Evolutionary conservation across 2,888 invertebrate species (phyloP), one percentile per base, ranked within the genome.

Genomic region (Choreutis nemorana): DNA sequence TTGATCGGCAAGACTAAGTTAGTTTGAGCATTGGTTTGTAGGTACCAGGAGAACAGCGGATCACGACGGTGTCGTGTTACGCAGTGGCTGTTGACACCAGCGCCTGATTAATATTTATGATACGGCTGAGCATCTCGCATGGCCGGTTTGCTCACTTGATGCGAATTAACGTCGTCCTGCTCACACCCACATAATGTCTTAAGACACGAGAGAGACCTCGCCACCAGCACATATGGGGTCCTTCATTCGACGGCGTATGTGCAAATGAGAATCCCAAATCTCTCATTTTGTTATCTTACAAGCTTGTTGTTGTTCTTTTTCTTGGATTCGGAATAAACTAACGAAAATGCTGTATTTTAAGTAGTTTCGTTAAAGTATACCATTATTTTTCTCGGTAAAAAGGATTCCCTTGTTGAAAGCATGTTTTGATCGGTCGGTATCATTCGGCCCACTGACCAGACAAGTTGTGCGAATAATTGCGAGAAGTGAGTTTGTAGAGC

Each of bases 101-200:
- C 62, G 78, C 73, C 75, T 78, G 78, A 78, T 78, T 78, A 78
- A 78, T 78, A 78, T 78, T 78, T 78, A 78, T 78, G 78, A 78
- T 78, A 75, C 68, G 70, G 59, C 68, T 66, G 73, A 75, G 71
- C 72, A 78, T 78, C 78, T 78, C 73, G 78, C 67, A 75, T 72
- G 78, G 77, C 73, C 73, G 71, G 75, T 73, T 75, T 54, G 65
- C 61, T 59, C 56, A 52, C 55, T 59, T 65, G 61, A 54, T 60
- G 75, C 75, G 63, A 75, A 73, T 72, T 60, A 59, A 50, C 55
- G 54, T 58, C 49, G 41, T 73, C 73, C 50, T 53, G 42, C 62
- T 77, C 62, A 42, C 64, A 51, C 70, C 41, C 48, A 53, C 46
- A 35, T 39, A 35, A 29, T 34, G 25, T 33, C 36, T 36, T 38